Evolutionary conservation across 2,113 vertebrate genomes (phyloP).

Genomic region (Thalassoma bifasciatum): DNA sequence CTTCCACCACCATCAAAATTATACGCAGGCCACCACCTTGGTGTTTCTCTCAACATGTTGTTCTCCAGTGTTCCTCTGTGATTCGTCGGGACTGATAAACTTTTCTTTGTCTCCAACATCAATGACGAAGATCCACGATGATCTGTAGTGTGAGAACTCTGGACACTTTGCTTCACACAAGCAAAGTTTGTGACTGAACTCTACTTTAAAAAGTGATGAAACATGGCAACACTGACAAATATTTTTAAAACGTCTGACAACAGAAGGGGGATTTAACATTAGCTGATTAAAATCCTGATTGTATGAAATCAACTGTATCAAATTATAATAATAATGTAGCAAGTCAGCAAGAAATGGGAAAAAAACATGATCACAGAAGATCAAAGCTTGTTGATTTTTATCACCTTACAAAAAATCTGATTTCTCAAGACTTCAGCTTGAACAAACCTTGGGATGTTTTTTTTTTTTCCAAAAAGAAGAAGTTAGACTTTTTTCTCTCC

Average conservation of each 20-base stretch:
- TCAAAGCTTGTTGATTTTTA: too few species aligned
- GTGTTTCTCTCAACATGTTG: slow-evolving; percentile 2
- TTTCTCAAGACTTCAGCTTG: too few species aligned
- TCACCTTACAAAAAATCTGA: too few species aligned
- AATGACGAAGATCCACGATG: slow-evolving; percentile 18
- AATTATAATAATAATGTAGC: too few species aligned
- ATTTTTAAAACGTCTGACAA: background rate
- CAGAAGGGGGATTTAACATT: too few species aligned
- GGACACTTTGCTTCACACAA: background rate
- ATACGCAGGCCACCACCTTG: background rate
- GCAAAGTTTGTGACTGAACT: slow-evolving; percentile 11
- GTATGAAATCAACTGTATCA: too few species aligned
- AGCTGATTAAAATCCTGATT: too few species aligned
- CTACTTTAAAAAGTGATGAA: background rate
- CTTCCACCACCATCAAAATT: slow-evolving; percentile 1
- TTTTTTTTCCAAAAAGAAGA: too few species aligned
- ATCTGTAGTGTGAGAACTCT: slow-evolving; percentile 1
- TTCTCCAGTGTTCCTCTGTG: slow-evolving; percentile 13
- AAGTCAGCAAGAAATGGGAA: too few species aligned
- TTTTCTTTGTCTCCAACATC: slow-evolving; percentile 23
- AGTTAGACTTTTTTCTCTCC: too few species aligned
- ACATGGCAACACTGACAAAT: background rate
- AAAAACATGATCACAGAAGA: too few species aligned
- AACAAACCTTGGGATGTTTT: too few species aligned
- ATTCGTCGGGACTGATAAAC: background rate